phyloP scores from a whole-genome alignment of 2,113 vertebrate species.

The Sitta europaea region DNA sequence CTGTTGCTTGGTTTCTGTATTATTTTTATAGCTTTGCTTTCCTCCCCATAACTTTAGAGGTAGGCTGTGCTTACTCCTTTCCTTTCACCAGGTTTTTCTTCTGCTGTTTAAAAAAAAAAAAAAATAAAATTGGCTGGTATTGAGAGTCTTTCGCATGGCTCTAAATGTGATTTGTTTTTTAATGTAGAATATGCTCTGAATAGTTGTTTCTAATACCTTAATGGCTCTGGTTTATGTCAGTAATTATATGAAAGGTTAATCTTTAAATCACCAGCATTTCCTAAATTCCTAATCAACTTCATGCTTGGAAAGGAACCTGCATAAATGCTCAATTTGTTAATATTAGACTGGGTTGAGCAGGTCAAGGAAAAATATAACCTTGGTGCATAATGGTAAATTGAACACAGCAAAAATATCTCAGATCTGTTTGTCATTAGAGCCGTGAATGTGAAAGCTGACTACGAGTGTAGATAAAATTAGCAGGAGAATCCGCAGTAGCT shows the following conservation, averaged over 20 bases:
- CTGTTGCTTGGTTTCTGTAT: slow-evolving; percentile 65
- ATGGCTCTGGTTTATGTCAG: slow-evolving; percentile 11
- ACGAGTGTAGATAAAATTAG: neutral
- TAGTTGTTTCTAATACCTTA: slow-evolving; percentile 6
- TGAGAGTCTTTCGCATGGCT: neutral
- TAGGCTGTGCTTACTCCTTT: slow-evolving; percentile 35
- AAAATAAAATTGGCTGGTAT: neutral
- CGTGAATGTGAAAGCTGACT: neutral
- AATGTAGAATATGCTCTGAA: neutral
- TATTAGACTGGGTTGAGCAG: neutral
- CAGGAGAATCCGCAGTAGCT: neutral
- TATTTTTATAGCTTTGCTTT: slow-evolving; percentile 60
- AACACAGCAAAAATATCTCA: neutral
- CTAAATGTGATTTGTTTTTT: neutral
- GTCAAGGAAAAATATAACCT: slow-evolving; percentile 34
- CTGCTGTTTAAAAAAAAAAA: neutral
- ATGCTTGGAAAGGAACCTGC: neutral
- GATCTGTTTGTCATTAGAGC: neutral
- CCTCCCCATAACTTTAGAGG: slow-evolving; percentile 47
- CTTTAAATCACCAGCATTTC: slow-evolving; percentile 46
- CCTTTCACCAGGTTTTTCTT: neutral
- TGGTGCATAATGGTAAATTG: neutral
- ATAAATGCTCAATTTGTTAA: slow-evolving; percentile 34
- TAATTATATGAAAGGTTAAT: slow-evolving; percentile 56
- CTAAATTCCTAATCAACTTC: slow-evolving; percentile 31